Base-by-base conservation (phyloP, 30 jellyfish, hydroid and myxozoan species). In the Chironex yamaguchii region DNA sequence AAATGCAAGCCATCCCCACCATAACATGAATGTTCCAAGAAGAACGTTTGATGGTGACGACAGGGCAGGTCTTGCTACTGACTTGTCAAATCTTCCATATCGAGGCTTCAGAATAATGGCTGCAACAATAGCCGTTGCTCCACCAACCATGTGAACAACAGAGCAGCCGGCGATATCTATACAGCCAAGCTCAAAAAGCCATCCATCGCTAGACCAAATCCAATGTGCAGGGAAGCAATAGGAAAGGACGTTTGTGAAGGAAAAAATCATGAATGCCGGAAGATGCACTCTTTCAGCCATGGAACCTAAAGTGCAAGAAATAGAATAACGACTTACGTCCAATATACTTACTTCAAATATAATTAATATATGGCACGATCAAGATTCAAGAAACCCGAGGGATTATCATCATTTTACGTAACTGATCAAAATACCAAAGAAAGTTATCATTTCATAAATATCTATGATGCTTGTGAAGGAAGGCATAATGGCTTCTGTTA, bases 1-100 rank as follows among this genome's bases (percentile, higher is more conserved):
- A 73, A 91, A 91, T 12, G 96, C 98, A 1, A 91, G 95, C 98
- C 98, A 91, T 25, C 98, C 98, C 98, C 98, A 91, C 98, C 98
- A 91, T 52, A 91, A 70, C 98, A 91, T 91, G 42, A 91, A 91
- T 32, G 96, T 79, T 22, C 98, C 98, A 24, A 91, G 91, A 23
- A 91, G 91, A 3, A 91, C 95, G 52, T 77, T 91, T 1, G 96
- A 68, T 9, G 98, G 96, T 2, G 98, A 91, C 0, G 98, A 92
- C 92, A 88, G 71, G 34, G 69, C 84, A 11, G 29, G 50, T 1
- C 63, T 73, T 9, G 58, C 9, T 29, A 70, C 64, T 25, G 34
- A 29, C 2, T 32, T 35, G 20, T 81, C 94, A 35, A 81, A 81
- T 24, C 89, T 70, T 6, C 93, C 94, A 1, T 71, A 49, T 68